Evolutionary conservation across 1,140 invertebrate genomes (phyloP), one percentile per base, ranked within the genome.

Genomic region (Cephus cinctus): DNA sequence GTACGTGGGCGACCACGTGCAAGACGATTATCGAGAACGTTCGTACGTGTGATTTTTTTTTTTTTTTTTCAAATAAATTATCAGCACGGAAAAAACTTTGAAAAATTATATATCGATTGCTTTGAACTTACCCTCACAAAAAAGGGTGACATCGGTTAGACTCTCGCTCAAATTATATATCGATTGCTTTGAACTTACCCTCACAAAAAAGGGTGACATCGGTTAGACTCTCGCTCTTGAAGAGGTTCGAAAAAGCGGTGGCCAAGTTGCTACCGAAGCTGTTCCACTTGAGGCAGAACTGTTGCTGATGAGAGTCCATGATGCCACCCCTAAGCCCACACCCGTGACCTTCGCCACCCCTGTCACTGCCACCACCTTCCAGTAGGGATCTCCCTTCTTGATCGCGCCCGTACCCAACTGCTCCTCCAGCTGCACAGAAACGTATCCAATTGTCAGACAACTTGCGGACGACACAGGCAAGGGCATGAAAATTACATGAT

Each of bases 201-300:
- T 92, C 89, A 80, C 90, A 93, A 77, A 89, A 93, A 55, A 93
- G 77, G 63, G 87, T 92, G 68, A 92, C 89, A 81, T 93, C 90
- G 59, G 90, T 88, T 59, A 92, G 81, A 75, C 87, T 90, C 80
- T 92, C 90, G 67, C 88, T 90, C 81, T 92, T 90, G 81, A 89
- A 91, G 64, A 92, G 80, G 77, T 89, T 90, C 63, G 88, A 89
- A 78, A 91, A 91, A 59, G 88, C 87, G 60, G 88, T 90, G 54
- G 89, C 88, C 73, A 92, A 80, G 79, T 92, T 92, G 64, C 84
- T 89, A 69, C 89, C 89, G 77, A 90, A 92, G 80, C 88, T 91
- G 81, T 90, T 92, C 89, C 89, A 92, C 80, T 92, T 92, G 61
- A 92, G 81, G 81, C 89, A 91, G 77, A 90, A 92, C 77, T 91